phyloP scores from a whole-genome alignment of 2,113 vertebrate genomes.

The Rattus rattus region DNA sequence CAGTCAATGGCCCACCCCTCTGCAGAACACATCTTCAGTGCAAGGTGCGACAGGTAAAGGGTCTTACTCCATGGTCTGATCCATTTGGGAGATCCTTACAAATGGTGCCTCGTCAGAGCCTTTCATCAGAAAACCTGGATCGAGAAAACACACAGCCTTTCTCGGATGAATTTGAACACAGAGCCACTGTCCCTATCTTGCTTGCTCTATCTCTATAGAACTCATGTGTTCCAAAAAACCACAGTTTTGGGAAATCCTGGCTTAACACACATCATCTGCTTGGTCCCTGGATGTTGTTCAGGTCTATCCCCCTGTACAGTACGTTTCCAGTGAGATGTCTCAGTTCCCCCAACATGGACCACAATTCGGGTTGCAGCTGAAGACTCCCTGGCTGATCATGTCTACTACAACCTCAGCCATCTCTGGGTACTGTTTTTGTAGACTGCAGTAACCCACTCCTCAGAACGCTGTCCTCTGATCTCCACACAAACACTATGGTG shows the following conservation, averaged over 20 bases:
- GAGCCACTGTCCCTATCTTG: neutral
- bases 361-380: too few relatives aligned
- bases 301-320: neutral
- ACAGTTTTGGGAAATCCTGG: neutral
- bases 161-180: neutral
- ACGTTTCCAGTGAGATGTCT: neutral
- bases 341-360: too few relatives aligned
- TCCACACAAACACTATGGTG: too few relatives aligned
- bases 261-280: neutral
- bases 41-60: neutral
- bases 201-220: neutral
- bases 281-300: neutral
- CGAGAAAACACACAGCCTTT: neutral
- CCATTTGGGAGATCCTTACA: neutral
- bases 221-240: neutral
- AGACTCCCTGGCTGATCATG: too few relatives aligned
- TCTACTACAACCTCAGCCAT: too few relatives aligned
- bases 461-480: too few relatives aligned
- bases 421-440: too few relatives aligned
- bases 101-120: neutral
- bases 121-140: neutral
- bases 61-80: neutral
- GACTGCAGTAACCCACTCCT: too few relatives aligned
- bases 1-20: neutral
- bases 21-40: neutral